Base-by-base conservation (phyloP, 2,113 vertebrate species). In the Ictalurus furcatus region DNA sequence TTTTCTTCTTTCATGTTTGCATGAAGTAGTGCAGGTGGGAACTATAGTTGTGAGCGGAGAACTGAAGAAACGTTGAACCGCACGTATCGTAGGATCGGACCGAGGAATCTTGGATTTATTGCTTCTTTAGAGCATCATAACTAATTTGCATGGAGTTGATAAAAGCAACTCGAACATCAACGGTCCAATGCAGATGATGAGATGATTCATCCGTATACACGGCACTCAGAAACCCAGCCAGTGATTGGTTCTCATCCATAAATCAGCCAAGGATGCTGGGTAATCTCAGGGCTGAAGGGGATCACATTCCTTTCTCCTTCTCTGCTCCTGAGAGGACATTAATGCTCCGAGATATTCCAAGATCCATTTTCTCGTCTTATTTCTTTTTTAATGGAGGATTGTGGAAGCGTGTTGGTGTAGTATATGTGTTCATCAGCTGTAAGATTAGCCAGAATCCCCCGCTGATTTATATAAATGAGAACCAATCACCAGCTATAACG, bases 381-480 rank as follows among this genome's bases (percentile, higher is more conserved):
- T 88, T 81, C 14, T n/a, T 74, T 90, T 93, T 88, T 93, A 90
- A 93, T 91, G 84, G 69, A 89, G 61, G 89, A 86, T 88, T 91
- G 87, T 87, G 84, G 86, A 76, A 48, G 88, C 78, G 78, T 91
- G 30, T 81, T 81, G 34, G 78, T 78, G 84, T 61, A 88, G 80
- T 23, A 73, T 19, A 14, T 84, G 90, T 89, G 91, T 92, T 88
- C 69, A 88, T 67, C 56, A 13, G 58, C 69, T 63, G 52, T 67
- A 54, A 86, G 79, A 87, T 85, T 86, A 63, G 13, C 81, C 73
- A 54, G 61, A 67, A 88, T 86, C 37, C 74, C n/a, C 69, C 48
- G 84, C 84, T 92, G 92, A 92, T 93, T 92, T 94, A 94, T 93
- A 91, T 90, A 91, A 79, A 48, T n/a, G 37, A 88, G 90, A 74